Percentiles rank a stretch among this genome's conserved stretches.
phyloP scores from a whole-genome alignment of 2,113 vertebrate species.

The Petrocephalus zakoni region DNA sequence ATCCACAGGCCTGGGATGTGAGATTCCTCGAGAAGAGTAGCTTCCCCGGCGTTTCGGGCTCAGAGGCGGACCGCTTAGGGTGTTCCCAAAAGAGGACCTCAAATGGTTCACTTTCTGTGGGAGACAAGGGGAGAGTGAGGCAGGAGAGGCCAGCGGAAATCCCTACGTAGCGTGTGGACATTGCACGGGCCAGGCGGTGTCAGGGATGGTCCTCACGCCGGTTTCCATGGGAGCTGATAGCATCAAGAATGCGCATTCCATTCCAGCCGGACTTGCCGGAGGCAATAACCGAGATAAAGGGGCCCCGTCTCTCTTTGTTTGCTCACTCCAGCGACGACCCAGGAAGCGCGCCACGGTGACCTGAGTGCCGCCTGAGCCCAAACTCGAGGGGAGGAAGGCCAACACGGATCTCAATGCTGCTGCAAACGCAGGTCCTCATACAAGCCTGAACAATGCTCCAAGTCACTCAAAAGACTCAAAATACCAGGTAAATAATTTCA shows the following conservation, averaged over 20 bases:
- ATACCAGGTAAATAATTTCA: neutral
- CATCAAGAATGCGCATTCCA: constrained; percentile 53
- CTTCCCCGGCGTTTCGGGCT: neutral
- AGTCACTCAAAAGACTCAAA: neutral
- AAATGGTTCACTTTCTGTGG: neutral
- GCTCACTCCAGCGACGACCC: neutral
- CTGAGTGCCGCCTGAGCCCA: neutral
- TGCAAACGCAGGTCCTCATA: neutral
- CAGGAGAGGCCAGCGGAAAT: constrained; percentile 32
- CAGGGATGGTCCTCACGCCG: constrained; percentile 49
- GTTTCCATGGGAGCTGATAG: constrained; percentile 54
- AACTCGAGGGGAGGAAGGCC: neutral
- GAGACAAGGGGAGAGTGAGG: neutral
- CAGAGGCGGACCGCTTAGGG: neutral
- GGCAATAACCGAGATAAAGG: constrained; percentile 51
- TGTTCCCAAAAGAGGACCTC: neutral
- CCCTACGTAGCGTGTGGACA: constrained; percentile 42
- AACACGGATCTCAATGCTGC: neutral
- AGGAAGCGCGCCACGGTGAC: neutral
- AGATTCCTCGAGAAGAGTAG: neutral
- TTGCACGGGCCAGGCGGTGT: constrained; percentile 28
- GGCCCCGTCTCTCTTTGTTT: constrained; percentile 16
- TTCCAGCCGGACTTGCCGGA: constrained; percentile 41
- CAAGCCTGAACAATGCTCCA: too few relatives aligned
- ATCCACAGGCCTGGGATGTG: neutral